A percentile compares a stretch with the other conserved stretches of the same genome.
Conservation (phyloP, 2,113 vertebrate genomes). For the Nothoprocta pentlandii region DNA sequence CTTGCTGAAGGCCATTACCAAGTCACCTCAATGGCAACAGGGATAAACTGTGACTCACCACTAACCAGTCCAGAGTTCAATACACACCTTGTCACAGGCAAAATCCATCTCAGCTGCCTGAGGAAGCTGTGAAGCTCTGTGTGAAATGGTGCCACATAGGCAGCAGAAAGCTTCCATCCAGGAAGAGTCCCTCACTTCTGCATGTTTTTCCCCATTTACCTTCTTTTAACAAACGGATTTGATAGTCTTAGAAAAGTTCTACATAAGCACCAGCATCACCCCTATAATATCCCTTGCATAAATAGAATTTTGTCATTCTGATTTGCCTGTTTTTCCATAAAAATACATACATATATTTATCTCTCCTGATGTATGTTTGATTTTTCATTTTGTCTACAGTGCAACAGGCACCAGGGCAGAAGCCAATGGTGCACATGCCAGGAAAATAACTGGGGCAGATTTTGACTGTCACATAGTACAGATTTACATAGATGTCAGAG, state of each 20-base stretch:
- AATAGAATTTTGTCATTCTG: background rate
- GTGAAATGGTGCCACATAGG: background rate
- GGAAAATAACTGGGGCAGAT: background rate
- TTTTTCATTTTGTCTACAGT: background rate
- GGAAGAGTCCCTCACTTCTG: background rate
- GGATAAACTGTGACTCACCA: background rate
- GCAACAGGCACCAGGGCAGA: background rate
- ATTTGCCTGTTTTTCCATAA: background rate
- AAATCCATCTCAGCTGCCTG: background rate
- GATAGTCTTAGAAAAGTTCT: background rate
- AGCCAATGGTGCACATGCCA: background rate
- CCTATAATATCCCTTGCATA: background rate
- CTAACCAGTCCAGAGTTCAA: background rate
- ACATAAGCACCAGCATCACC: background rate
- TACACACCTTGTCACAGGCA: rapidly evolving
- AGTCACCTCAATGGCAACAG: rapidly evolving
- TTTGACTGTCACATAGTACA: background rate
- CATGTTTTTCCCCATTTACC: background rate
- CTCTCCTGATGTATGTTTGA: background rate
- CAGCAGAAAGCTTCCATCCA: background rate
- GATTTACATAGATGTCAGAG: slow-evolving; percentile 34
- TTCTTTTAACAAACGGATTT: background rate
- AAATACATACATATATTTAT: rapidly evolving
- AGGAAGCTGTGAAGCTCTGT: background rate
- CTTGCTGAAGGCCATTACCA: background rate